These are phyloP conservation scores for Hartigia nigra DNA, from an alignment of 2,888 invertebrate species.

Conservation along the genomic window DNA sequence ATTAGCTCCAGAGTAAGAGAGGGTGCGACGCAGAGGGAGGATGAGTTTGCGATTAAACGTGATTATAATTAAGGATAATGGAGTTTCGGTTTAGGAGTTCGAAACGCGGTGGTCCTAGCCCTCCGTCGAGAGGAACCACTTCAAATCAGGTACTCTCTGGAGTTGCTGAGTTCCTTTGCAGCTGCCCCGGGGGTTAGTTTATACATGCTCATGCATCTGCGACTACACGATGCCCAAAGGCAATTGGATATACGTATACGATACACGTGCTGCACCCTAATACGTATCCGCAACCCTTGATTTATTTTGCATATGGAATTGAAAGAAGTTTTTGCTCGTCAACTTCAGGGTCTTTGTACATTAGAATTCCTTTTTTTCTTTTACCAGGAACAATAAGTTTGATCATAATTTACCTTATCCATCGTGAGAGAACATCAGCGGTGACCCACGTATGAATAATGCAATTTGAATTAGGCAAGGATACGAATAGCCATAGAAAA, in stretches of 20 bases:
- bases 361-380: neutral
- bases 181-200: constrained; percentile 33
- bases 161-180: constrained; percentile 38
- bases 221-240: neutral
- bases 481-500: neutral
- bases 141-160: neutral
- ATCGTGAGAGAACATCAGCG: neutral
- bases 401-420: neutral
- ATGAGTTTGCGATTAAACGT: constrained; percentile 61
- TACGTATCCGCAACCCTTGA: neutral
- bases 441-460: neutral
- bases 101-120: constrained; percentile 13
- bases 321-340: neutral
- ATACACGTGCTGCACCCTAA: neutral
- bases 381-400: neutral
- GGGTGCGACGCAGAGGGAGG: constrained; percentile 24
- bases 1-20: neutral
- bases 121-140: constrained; percentile 10
- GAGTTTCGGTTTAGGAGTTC: constrained; percentile 57
- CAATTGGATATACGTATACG: neutral
- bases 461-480: constrained; percentile 1
- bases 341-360: neutral
- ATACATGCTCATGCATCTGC: neutral
- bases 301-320: neutral
- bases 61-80: constrained; percentile 64